Evolutionary conservation across 1,140 invertebrate genomes (phyloP).

Genomic region (Plectrocnemia conspersa): DNA sequence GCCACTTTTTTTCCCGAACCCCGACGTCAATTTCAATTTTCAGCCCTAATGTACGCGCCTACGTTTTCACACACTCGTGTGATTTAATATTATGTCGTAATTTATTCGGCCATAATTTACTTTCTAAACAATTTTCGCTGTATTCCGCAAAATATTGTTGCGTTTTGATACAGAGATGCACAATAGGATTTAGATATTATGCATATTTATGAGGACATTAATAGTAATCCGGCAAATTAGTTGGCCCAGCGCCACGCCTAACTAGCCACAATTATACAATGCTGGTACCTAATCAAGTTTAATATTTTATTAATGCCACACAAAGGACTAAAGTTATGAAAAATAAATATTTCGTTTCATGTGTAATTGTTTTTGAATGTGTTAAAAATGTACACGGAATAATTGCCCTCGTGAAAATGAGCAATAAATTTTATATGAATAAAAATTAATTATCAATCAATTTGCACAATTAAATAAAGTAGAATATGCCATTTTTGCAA

Average conservation of each 20-base stretch:
- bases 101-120: too few species aligned
- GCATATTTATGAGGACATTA: slow-evolving; percentile 34
- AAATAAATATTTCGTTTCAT: too few species aligned
- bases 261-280: slow-evolving; percentile 15
- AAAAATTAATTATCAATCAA: too few species aligned
- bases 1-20: neutral
- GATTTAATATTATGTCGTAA: slow-evolving; percentile 2
- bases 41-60: neutral
- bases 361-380: too few species aligned
- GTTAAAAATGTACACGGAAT: too few species aligned
- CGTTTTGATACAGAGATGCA: slow-evolving; percentile 18
- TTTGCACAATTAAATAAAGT: too few species aligned
- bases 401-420: too few species aligned
- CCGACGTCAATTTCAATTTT: slow-evolving; percentile 18
- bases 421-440: too few species aligned
- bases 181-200: slow-evolving; percentile 30
- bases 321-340: too few species aligned
- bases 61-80: slow-evolving; percentile 1
- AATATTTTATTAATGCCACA: slow-evolving; percentile 4
- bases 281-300: slow-evolving; percentile 2
- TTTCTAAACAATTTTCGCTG: neutral
- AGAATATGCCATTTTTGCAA: too few species aligned
- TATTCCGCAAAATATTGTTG: slow-evolving; percentile 14
- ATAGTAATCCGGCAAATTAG: slow-evolving; percentile 33
- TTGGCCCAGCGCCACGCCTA: slow-evolving; percentile 27